phyloP scores from a whole-genome alignment of 2,797 vertebrate genomes.

The Falco columbarius region DNA sequence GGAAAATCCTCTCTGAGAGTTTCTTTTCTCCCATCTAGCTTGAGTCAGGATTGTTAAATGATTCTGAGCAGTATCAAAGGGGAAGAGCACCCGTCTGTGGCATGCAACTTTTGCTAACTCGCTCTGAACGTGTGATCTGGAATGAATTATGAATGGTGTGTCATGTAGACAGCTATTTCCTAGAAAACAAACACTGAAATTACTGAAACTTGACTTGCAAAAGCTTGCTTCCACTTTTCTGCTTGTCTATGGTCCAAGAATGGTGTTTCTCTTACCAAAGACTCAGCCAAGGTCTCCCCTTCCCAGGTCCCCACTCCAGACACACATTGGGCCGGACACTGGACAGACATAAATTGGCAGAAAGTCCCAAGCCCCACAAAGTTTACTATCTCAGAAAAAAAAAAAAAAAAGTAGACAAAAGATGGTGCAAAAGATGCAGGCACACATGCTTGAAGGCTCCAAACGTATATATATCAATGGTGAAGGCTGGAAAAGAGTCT shows the following conservation, averaged over 20 bases:
- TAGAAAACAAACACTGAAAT: conserved; percentile 17
- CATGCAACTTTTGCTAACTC: neutral
- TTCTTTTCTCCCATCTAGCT: neutral
- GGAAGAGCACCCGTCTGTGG: neutral
- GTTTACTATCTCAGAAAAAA: neutral
- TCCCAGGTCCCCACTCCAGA: neutral
- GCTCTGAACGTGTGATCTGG: neutral
- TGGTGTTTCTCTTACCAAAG: neutral
- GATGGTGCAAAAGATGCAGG: neutral
- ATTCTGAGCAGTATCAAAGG: conserved; percentile 8
- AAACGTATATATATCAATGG: neutral
- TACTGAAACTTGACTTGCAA: neutral
- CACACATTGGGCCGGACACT: neutral
- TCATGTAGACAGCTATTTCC: neutral
- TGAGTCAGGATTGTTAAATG: conserved; percentile 7
- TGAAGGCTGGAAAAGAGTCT: neutral
- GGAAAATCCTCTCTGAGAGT: neutral
- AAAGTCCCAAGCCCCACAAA: neutral
- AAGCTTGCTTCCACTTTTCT: neutral
- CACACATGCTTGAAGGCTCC: neutral
- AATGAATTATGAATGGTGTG: neutral
- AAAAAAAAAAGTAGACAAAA: neutral
- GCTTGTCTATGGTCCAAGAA: neutral
- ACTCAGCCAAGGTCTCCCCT: neutral
- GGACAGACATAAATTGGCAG: neutral